phyloP scores from a whole-genome alignment of 2,113 vertebrate genomes.

The Chascanopsetta lugubris region DNA sequence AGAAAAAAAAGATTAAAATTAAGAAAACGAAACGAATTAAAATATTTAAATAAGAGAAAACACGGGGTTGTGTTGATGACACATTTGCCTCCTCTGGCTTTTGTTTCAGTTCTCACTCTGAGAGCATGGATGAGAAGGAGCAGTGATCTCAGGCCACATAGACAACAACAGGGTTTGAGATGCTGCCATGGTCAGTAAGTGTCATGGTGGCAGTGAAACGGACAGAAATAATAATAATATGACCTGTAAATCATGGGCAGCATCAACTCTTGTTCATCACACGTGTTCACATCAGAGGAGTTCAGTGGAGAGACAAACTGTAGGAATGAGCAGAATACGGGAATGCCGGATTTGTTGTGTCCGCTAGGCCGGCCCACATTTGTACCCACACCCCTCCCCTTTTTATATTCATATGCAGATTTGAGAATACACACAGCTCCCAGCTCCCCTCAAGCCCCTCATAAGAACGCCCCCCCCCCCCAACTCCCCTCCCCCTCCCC shows the following conservation, averaged over 20 bases:
- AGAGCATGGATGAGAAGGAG: slow-evolving; percentile 50
- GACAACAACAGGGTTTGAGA: slow-evolving; percentile 17
- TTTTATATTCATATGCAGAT: slow-evolving; percentile 67
- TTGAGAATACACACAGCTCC: slow-evolving; percentile 39
- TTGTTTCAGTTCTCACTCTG: slow-evolving; percentile 41
- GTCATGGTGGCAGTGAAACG: slow-evolving; percentile 36
- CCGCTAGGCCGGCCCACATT: slow-evolving; percentile 41
- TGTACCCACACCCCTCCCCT: slow-evolving; percentile 31
- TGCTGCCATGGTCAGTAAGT: slow-evolving; percentile 48
- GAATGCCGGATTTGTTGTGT: slow-evolving; percentile 53
- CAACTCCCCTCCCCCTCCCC: slow-evolving; percentile 44
- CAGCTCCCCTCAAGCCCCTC: neutral
- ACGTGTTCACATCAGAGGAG: slow-evolving; percentile 9
- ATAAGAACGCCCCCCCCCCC: neutral
- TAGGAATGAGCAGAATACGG: slow-evolving; percentile 73
- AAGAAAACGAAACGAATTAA: no score
- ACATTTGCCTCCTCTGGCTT: slow-evolving; percentile 31
- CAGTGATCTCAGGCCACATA: slow-evolving; percentile 24
- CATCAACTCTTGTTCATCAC: slow-evolving; percentile 4
- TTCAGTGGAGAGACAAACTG: slow-evolving; percentile 44
- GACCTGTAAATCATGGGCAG: slow-evolving; percentile 27
- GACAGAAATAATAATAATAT: no score
- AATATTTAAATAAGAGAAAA: no score
- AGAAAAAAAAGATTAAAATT: no score
- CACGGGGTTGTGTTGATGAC: slow-evolving; percentile 33